Base-by-base conservation (phyloP, 2,113 vertebrate species). In the Ceyx melanurus region DNA sequence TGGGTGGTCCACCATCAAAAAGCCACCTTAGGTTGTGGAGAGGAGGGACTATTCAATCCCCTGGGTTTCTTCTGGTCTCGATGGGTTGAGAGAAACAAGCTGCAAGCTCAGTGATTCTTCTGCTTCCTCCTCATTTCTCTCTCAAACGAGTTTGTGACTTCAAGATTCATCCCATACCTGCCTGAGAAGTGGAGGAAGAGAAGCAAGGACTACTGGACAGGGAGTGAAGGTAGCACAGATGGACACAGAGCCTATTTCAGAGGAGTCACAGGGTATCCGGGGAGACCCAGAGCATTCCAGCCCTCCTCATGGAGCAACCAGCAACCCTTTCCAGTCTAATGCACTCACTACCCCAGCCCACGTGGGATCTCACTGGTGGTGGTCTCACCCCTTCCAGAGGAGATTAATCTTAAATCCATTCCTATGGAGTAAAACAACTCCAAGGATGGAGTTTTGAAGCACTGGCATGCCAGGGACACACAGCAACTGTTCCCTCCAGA, bases 201-300 rank as follows among this genome's bases (percentile, higher is more conserved):
- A 4, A 82, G 11, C 1, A 1, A 0, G 26, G 50, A 65, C 46
- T 33, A 66, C 15, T 3, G 37, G 37, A 78, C 19, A 0, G 3
- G 20, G 33, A 76, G 26, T 4, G 22, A 64, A 73, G 5, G 19
- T 11, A 25, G 74, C 19, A 74, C 20, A 15, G 40, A n/a, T 0
- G 21, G 37, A 57, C 51, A 74, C 0, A 0, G 5, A 1, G 31
- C 7, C 37, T 12, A 9, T 51, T 73, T 71, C 31, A 54, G 46
- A 29, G 54, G 13, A 58, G 18, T 13, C 45, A 42, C 3, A 15
- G 10, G 5, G 15, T 28, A 76, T 70, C 16, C 76, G 31, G 18
- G 54, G 29, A 50, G 15, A 19, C 29, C n/a, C 3, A 6, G 6
- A 14, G 8, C n/a, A 28, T 9, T 46, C 48, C n/a, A 82, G 12